Percentiles rank a stretch among this genome's conserved stretches.
These are phyloP conservation scores for Otus sunia DNA, from an alignment of 2,113 vertebrate species.

Conservation along the genomic window DNA sequence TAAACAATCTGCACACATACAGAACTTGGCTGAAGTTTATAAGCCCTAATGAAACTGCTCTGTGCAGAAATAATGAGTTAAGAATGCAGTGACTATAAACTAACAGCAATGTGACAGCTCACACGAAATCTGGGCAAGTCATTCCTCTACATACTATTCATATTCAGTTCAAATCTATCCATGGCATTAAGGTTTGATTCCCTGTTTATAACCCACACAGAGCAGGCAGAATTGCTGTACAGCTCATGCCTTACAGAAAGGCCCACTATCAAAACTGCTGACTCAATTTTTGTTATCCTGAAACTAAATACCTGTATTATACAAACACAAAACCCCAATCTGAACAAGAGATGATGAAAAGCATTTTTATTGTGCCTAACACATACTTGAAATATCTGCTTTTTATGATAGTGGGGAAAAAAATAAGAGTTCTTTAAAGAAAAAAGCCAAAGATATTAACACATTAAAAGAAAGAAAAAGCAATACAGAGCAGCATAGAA, in stretches of 20 bases:
- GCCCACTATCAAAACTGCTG: background rate
- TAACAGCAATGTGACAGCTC: background rate
- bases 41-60: background rate
- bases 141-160: background rate
- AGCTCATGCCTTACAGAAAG: background rate
- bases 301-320: background rate
- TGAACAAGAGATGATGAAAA: background rate
- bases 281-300: background rate
- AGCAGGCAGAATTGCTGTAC: background rate
- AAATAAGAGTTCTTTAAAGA: background rate
- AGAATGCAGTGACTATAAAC: background rate
- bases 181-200: background rate
- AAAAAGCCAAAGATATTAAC: background rate
- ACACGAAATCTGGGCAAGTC: background rate
- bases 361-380: background rate
- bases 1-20: background rate
- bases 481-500: background rate
- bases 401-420: background rate
- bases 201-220: background rate
- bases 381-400: background rate
- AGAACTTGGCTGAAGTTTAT: background rate
- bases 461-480: background rate
- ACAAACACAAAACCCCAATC: background rate
- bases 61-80: background rate
- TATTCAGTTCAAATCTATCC: background rate